A percentile compares a stretch with the other conserved stretches of the same genome.
Evolutionary conservation across 2,113 vertebrate genomes (phyloP).

Genomic region (Nettapus auritus): DNA sequence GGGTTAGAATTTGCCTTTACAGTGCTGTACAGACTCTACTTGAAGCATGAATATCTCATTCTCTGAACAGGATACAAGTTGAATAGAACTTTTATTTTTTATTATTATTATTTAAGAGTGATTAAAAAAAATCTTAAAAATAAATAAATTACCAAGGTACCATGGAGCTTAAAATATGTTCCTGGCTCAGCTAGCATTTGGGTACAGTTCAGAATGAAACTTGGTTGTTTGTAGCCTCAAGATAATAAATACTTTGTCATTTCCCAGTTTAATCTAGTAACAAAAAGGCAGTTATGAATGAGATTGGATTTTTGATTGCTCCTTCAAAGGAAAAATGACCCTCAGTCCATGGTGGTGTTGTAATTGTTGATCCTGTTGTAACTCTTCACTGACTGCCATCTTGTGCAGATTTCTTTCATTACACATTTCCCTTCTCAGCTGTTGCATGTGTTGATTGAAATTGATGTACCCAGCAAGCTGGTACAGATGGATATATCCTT

Average conservation of each 20-base stretch:
- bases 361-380: neutral
- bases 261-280: neutral
- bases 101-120: neutral
- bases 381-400: neutral
- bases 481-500: conserved; percentile 1
- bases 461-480: neutral
- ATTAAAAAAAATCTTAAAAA: neutral
- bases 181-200: neutral
- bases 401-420: neutral
- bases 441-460: neutral
- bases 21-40: neutral
- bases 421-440: neutral
- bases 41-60: neutral
- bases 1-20: neutral
- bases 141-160: neutral
- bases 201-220: neutral
- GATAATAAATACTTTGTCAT: neutral
- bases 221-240: neutral
- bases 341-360: neutral
- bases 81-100: neutral
- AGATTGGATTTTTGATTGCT: neutral
- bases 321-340: neutral
- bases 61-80: neutral
- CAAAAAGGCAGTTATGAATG: neutral
- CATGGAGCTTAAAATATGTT: neutral